Conservation (phyloP, 2,888 invertebrate genomes). For the Eristalinus aeneus region DNA sequence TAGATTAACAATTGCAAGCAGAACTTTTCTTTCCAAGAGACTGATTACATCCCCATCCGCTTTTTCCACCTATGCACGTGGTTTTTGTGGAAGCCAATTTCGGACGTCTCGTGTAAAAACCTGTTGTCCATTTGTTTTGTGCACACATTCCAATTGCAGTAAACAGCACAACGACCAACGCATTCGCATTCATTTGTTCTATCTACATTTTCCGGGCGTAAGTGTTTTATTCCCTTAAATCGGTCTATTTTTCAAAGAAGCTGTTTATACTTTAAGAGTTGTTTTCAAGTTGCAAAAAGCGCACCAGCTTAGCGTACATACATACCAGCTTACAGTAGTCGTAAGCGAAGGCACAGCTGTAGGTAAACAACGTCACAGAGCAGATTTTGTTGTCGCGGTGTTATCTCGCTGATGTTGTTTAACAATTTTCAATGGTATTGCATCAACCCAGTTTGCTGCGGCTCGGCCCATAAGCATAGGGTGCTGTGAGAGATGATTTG, state of each 20-base stretch:
- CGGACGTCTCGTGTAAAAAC: conserved; percentile 3
- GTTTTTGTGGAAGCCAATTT: too few species aligned
- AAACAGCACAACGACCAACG: not conserved
- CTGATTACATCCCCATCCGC: too few species aligned
- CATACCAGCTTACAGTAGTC: not conserved
- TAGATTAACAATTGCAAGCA: too few species aligned
- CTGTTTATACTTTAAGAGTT: not conserved
- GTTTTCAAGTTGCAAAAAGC: not conserved
- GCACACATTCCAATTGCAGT: not conserved
- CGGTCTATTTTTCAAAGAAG: not conserved
- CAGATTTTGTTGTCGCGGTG: not conserved
- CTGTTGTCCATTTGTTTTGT: not conserved
- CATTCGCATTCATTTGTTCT: not conserved
- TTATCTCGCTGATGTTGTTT: not conserved
- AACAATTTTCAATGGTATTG: conserved; percentile 11
- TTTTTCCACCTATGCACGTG: too few species aligned
- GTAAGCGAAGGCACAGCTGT: not conserved
- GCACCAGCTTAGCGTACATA: not conserved
- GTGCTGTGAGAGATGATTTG: not conserved
- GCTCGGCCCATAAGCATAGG: not conserved
- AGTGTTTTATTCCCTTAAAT: not conserved
- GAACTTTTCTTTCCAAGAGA: too few species aligned
- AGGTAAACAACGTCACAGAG: not conserved
- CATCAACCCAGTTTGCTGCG: conserved; percentile 33
- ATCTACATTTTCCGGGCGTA: not conserved